phyloP scores from a whole-genome alignment of 37 sponge, comb jelly and placozoan species.

The Haliclona indistincta region DNA sequence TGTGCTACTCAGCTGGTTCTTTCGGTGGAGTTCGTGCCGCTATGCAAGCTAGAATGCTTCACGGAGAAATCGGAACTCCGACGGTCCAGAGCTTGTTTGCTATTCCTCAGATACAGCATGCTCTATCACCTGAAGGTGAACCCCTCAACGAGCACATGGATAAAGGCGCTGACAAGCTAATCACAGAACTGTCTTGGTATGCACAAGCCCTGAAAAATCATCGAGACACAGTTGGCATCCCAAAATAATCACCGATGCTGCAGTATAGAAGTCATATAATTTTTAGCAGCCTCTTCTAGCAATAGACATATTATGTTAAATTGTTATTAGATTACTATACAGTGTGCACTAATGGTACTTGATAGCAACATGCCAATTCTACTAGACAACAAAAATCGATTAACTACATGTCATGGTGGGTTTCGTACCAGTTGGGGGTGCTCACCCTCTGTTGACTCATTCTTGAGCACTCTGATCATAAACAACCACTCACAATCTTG shows the following conservation, averaged over 20 bases:
- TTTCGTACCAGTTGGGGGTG: too few relatives aligned
- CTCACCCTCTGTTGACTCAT: too few relatives aligned
- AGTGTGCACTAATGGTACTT: too few relatives aligned
- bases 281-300: too few relatives aligned
- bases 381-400: too few relatives aligned
- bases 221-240: slow-evolving; percentile 51
- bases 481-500: too few relatives aligned
- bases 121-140: slow-evolving; percentile 64
- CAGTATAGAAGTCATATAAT: too few relatives aligned
- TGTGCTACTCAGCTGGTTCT: slow-evolving; percentile 77
- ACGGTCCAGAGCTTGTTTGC: slow-evolving; percentile 48
- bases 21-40: slow-evolving; percentile 85
- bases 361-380: too few relatives aligned
- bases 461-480: too few relatives aligned
- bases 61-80: slow-evolving; percentile 76
- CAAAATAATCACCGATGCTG: slow-evolving; percentile 33
- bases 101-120: slow-evolving; percentile 66
- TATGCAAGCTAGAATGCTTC: slow-evolving; percentile 61
- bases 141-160: slow-evolving; percentile 42
- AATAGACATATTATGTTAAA: too few relatives aligned
- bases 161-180: slow-evolving; percentile 62
- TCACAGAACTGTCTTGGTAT: slow-evolving; percentile 81
- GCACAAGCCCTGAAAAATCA: slow-evolving; percentile 71
- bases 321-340: too few relatives aligned
- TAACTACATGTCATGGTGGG: too few relatives aligned